phyloP scores from a whole-genome alignment of 2,113 vertebrate genomes.

The Seriola dumerili region DNA sequence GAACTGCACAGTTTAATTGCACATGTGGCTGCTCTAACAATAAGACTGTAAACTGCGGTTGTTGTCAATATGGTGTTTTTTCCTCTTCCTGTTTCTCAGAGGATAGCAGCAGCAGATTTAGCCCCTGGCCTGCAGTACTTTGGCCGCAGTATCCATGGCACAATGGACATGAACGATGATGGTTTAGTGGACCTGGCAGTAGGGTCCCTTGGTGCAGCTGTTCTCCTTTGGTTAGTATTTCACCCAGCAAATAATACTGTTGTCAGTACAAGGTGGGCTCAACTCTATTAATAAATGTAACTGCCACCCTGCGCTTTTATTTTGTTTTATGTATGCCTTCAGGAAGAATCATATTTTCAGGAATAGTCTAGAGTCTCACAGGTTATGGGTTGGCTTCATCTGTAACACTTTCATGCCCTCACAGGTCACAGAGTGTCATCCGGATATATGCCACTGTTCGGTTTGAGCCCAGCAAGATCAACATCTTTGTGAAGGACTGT shows the following conservation, averaged over 20 bases:
- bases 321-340: neutral
- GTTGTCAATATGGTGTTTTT: neutral
- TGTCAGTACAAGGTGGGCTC: neutral
- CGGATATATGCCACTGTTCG: constrained; percentile 88
- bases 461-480: constrained; percentile 95
- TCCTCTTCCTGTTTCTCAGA: constrained; percentile 78
- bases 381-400: neutral
- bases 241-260: neutral
- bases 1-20: neutral
- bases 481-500: constrained; percentile 97
- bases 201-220: constrained; percentile 91
- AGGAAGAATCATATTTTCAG: neutral
- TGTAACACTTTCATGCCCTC: constrained; percentile 19
- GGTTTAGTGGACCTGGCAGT: constrained; percentile 93
- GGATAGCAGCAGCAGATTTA: constrained; percentile 88
- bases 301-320: too few species aligned
- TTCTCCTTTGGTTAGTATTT: constrained; percentile 91
- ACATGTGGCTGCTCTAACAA: neutral
- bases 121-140: constrained; percentile 91
- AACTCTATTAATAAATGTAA: neutral
- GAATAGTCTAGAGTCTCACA: neutral
- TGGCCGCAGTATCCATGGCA: constrained; percentile 94
- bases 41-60: neutral
- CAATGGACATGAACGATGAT: constrained; percentile 94
- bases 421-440: constrained; percentile 93